phyloP scores from a whole-genome alignment of 2,888 invertebrate species.

The Anoplius nigerrimus region DNA sequence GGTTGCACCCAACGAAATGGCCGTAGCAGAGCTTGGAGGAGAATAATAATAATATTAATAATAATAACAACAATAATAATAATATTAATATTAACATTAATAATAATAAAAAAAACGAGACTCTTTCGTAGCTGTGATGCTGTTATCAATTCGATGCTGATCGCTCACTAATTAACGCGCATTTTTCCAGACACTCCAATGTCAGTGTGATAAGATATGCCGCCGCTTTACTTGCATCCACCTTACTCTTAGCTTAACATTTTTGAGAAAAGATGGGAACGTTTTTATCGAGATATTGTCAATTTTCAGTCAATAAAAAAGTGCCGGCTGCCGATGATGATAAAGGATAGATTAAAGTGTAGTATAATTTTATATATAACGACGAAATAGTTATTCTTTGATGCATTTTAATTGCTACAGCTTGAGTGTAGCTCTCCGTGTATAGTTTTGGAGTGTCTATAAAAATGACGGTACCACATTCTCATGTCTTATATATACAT shows the following conservation, averaged over 20 bases:
- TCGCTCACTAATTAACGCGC: conserved; percentile 40
- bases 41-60: conserved; percentile 9
- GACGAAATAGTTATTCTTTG: conserved; percentile 31
- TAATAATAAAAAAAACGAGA: conserved; percentile 30
- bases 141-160: conserved; percentile 59
- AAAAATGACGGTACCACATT: conserved; percentile 46
- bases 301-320: conserved; percentile 53
- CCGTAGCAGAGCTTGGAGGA: conserved; percentile 49
- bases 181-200: conserved; percentile 54
- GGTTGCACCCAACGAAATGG: conserved; percentile 47
- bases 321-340: conserved; percentile 40
- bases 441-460: conserved; percentile 45
- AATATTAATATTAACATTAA: too few relatives aligned
- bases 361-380: conserved; percentile 43
- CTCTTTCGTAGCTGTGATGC: conserved; percentile 62
- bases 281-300: conserved; percentile 45
- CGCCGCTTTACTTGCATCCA: conserved; percentile 34
- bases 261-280: conserved; percentile 31
- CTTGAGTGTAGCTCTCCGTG: conserved; percentile 20
- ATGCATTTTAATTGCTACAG: conserved; percentile 42
- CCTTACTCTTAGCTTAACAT: conserved; percentile 36
- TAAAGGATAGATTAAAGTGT: neutral
- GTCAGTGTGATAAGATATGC: conserved; percentile 9
- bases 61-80: conserved; percentile 15
- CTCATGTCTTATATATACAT: conserved; percentile 44